Percentiles rank a stretch among this genome's conserved stretches.
Evolutionary conservation across 2,797 vertebrate genomes (phyloP).

Genomic region (Ceryle rudis): DNA sequence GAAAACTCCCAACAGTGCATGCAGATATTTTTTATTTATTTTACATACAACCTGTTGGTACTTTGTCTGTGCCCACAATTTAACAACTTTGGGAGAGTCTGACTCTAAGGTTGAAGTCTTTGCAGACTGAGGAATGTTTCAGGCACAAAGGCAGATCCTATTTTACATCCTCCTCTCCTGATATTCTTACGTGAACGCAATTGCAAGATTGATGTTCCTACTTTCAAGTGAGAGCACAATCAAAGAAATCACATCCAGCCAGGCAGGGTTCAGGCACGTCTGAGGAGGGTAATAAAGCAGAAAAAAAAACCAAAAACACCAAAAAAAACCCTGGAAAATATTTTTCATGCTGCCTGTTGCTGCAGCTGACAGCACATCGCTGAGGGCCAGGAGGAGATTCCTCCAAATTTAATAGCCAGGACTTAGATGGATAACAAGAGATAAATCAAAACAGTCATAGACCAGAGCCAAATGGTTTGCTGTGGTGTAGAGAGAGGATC

Average conservation of each 20-base stretch:
- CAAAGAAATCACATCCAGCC: background rate
- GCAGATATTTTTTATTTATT: background rate
- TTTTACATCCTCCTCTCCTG: background rate
- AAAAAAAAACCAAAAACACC: background rate
- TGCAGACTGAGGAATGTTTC: background rate
- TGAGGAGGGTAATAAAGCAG: background rate
- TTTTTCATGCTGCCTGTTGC: background rate
- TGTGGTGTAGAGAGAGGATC: background rate
- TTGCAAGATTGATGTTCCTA: background rate
- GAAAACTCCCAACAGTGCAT: background rate
- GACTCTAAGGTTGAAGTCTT: background rate
- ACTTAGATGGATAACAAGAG: background rate
- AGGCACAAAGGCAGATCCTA: background rate
- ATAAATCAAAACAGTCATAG: background rate
- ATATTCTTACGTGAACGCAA: background rate
- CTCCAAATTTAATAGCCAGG: background rate
- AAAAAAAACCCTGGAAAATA: background rate
- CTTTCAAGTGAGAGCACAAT: background rate
- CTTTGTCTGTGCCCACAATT: background rate
- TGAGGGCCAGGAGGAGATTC: background rate
- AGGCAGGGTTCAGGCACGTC: background rate
- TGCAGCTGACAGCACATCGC: background rate
- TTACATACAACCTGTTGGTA: fast-evolving
- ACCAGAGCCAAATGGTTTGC: background rate
- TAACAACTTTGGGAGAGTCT: background rate